A percentile compares a stretch with the other conserved stretches of the same genome.
Evolutionary conservation across 2,797 vertebrate genomes (phyloP).

Genomic region (Cyprinodon diabolis): DNA sequence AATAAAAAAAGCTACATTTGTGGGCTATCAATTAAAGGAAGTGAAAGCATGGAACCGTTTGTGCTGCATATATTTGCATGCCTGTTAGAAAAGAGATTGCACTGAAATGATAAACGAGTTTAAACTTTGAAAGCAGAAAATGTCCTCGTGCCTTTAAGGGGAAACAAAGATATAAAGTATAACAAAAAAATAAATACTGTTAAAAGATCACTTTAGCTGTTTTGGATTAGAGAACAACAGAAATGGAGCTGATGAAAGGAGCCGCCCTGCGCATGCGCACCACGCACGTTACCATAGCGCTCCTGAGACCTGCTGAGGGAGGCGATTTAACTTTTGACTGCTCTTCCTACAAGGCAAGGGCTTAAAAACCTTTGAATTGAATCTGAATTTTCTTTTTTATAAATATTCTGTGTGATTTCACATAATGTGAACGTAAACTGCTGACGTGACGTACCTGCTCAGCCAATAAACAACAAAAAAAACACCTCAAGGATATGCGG

Average conservation of each 20-base stretch:
- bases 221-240: not conserved
- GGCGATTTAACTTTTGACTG: conserved; percentile 61
- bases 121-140: conserved; percentile 39
- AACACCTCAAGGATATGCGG: conserved; percentile 12
- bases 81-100: not conserved
- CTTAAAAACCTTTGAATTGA: not conserved
- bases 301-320: conserved; percentile 49
- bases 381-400: not conserved
- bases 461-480: conserved; percentile 8
- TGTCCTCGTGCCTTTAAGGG: conserved; percentile 4
- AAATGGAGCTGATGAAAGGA: not conserved
- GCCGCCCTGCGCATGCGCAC: conserved; percentile 54
- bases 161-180: not conserved
- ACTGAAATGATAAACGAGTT: not conserved
- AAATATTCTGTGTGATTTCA: not conserved
- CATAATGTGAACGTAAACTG: not conserved
- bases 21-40: conserved; percentile 12
- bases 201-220: not conserved
- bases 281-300: conserved; percentile 64
- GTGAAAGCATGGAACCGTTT: conserved; percentile 20
- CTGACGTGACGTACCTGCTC: conserved; percentile 31
- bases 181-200: not conserved
- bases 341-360: conserved; percentile 18
- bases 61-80: not conserved
- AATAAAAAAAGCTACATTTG: not conserved